Evolutionary conservation across 1,140 invertebrate species (phyloP).

Genomic region (Chrysomallon squamiferum): DNA sequence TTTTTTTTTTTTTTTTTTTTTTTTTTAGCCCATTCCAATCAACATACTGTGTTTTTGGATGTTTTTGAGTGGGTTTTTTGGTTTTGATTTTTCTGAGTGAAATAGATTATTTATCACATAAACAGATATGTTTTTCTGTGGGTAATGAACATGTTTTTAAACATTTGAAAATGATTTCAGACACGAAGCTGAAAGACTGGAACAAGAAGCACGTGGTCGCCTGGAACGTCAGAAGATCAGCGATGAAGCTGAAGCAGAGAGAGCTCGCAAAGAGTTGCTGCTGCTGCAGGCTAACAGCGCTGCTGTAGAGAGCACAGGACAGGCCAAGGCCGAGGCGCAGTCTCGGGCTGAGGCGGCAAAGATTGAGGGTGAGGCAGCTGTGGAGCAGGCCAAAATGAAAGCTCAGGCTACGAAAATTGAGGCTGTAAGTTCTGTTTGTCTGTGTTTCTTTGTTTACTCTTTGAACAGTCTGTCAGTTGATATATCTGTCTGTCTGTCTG

Average conservation of each 20-base stretch:
- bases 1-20: too few relatives aligned
- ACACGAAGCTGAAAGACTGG: slow-evolving; percentile 68
- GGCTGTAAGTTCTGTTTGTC: slow-evolving; percentile 55
- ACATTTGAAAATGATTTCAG: too few relatives aligned
- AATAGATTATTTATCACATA: too few relatives aligned
- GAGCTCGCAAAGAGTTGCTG: slow-evolving; percentile 61
- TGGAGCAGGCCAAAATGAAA: slow-evolving; percentile 66
- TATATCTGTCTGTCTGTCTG: neutral
- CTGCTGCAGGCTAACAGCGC: slow-evolving; percentile 64
- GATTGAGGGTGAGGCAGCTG: slow-evolving; percentile 67
- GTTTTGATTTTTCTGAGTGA: too few relatives aligned
- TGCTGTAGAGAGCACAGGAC: slow-evolving; percentile 63
- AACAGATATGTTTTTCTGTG: too few relatives aligned
- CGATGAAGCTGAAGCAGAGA: slow-evolving; percentile 67
- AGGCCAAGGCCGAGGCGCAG: slow-evolving; percentile 68
- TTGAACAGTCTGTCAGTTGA: too few relatives aligned
- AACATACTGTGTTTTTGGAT: too few relatives aligned
- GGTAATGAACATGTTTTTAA: too few relatives aligned
- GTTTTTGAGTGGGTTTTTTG: too few relatives aligned
- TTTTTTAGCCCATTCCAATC: too few relatives aligned
- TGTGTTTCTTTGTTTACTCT: neutral
- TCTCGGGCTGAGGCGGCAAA: slow-evolving; percentile 64
- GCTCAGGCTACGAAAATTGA: slow-evolving; percentile 66
- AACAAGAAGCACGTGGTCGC: slow-evolving; percentile 67
- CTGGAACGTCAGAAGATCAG: slow-evolving; percentile 66